phyloP scores from a whole-genome alignment of 2,113 vertebrate species.

The Mustela nigripes region DNA sequence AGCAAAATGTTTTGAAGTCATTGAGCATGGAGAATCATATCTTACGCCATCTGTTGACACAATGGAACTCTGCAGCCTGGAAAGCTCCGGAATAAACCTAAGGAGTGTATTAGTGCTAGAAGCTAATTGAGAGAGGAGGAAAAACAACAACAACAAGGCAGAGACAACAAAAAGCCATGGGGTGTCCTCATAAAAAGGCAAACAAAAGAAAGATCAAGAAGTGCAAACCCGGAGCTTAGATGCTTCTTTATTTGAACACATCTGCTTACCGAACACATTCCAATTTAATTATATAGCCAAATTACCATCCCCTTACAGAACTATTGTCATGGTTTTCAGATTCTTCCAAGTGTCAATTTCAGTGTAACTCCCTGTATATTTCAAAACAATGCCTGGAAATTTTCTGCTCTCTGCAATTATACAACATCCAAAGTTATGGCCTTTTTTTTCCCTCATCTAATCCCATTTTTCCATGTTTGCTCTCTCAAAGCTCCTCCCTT shows the following conservation, averaged over 20 bases:
- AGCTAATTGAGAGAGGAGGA: conserved; percentile 81
- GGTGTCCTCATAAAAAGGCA: conserved; percentile 85
- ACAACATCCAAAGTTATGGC: not conserved
- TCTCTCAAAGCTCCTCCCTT: not conserved
- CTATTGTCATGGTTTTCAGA: conserved; percentile 71
- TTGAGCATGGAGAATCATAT: not conserved
- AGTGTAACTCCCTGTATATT: conserved; percentile 69
- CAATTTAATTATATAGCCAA: conserved; percentile 87
- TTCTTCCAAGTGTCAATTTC: conserved; percentile 83
- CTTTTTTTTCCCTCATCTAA: not conserved
- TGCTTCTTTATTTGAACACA: conserved; percentile 87
- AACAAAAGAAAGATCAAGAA: conserved; percentile 83
- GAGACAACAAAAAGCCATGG: conserved; percentile 79
- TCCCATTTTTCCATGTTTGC: conserved; percentile 32
- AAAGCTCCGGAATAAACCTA: conserved; percentile 52
- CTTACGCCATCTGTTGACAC: conserved; percentile 84
- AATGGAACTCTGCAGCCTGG: conserved; percentile 64
- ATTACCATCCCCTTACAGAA: conserved; percentile 81
- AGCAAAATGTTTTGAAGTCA: conserved; percentile 50
- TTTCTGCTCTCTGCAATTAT: conserved; percentile 36
- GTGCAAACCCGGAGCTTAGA: conserved; percentile 74
- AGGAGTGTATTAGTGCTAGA: not conserved
- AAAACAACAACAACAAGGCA: conserved; percentile 70
- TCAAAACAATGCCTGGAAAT: conserved; percentile 44
- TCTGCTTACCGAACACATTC: conserved; percentile 87